phyloP scores from a whole-genome alignment of 2,888 invertebrate genomes.

The Pemphredon lugubris region DNA sequence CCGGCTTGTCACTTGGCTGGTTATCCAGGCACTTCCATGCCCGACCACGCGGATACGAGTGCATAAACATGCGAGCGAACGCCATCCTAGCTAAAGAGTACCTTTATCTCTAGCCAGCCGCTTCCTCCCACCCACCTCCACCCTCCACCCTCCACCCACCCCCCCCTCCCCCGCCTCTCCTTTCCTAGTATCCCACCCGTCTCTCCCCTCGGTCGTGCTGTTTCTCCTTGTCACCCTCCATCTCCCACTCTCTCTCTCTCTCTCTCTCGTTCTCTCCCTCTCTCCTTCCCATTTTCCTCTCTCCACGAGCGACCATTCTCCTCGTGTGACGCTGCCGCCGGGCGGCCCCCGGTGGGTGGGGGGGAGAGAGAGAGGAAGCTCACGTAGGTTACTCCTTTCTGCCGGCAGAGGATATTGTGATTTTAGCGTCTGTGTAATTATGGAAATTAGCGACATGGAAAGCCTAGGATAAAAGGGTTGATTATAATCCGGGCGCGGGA shows the following conservation, averaged over 20 bases:
- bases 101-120: slow-evolving; percentile 79
- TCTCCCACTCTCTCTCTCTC: slow-evolving; percentile 36
- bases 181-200: slow-evolving; percentile 30
- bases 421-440: slow-evolving; percentile 82
- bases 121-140: slow-evolving; percentile 64
- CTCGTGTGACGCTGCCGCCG: slow-evolving; percentile 64
- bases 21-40: slow-evolving; percentile 80
- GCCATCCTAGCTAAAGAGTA: slow-evolving; percentile 78
- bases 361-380: slow-evolving; percentile 71
- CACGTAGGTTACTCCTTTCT: slow-evolving; percentile 80
- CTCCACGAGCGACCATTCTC: slow-evolving; percentile 64
- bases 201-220: slow-evolving; percentile 30
- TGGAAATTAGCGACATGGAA: slow-evolving; percentile 82
- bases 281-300: slow-evolving; percentile 45
- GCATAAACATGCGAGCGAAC: slow-evolving; percentile 80
- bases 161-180: slow-evolving; percentile 30
- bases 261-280: slow-evolving; percentile 41
- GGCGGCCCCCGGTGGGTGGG: slow-evolving; percentile 21
- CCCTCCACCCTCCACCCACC: slow-evolving; percentile 13
- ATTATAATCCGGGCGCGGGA: slow-evolving; percentile 80
- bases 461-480: slow-evolving; percentile 82
- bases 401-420: slow-evolving; percentile 80
- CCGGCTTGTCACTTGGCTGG: slow-evolving; percentile 81
- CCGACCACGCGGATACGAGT: slow-evolving; percentile 80
- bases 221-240: slow-evolving; percentile 39